Conservation (phyloP, 2,113 vertebrate species). For the Fregetta grallaria region DNA sequence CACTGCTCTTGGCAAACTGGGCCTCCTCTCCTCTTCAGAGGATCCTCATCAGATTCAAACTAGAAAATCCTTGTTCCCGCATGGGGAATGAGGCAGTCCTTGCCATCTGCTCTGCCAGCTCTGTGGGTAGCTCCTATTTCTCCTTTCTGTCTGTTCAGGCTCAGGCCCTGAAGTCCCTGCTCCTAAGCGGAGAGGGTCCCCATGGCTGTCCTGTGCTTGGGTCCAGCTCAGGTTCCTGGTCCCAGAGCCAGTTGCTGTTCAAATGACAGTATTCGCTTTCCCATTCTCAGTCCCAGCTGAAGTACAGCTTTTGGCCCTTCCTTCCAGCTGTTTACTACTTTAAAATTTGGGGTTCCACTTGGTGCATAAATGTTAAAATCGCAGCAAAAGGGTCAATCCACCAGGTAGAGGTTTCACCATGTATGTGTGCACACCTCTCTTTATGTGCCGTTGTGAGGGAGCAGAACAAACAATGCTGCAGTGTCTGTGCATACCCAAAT, state of each 20-base stretch:
- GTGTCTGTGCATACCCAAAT: too few relatives aligned
- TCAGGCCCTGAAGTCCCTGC: background rate
- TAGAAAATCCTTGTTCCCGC: background rate
- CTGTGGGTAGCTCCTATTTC: background rate
- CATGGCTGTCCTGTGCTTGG: background rate
- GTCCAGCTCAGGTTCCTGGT: background rate
- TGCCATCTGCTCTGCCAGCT: background rate
- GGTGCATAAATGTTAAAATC: background rate
- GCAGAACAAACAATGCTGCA: background rate
- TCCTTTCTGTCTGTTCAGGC: background rate
- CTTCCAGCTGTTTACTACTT: background rate
- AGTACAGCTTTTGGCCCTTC: background rate
- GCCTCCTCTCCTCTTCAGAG: background rate
- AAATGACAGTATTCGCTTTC: background rate
- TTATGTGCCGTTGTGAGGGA: background rate
- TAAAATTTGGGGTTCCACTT: background rate
- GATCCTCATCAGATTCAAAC: background rate
- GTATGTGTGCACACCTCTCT: background rate
- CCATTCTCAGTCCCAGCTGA: background rate
- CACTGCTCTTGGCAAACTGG: background rate
- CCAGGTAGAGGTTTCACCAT: accelerated
- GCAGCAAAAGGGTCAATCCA: background rate
- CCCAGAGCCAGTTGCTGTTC: background rate
- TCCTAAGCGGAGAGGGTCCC: background rate
- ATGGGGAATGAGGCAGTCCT: background rate